Conservation (phyloP, 2,888 invertebrate genomes). For the Hemaris fuciformis region DNA sequence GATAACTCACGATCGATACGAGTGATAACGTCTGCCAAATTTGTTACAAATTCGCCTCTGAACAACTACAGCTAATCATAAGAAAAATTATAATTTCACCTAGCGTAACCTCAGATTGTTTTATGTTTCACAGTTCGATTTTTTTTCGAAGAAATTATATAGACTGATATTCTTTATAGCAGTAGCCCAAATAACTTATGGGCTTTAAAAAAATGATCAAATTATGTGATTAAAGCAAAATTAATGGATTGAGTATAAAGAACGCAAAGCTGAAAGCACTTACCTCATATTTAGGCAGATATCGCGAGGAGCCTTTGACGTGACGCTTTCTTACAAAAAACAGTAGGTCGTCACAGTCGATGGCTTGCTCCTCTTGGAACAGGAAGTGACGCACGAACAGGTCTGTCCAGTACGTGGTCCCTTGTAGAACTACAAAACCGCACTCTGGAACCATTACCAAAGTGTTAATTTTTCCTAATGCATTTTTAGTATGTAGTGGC, state of each 20-base stretch:
- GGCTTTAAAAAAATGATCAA: too few species aligned
- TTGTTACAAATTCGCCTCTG: neutral
- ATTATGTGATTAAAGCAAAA: neutral
- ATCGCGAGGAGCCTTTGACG: slow-evolving; percentile 92
- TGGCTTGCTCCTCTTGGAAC: slow-evolving; percentile 93
- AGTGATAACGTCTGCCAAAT: neutral
- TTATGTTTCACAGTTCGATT: too few species aligned
- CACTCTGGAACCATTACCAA: slow-evolving; percentile 83
- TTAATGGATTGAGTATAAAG: neutral
- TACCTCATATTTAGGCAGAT: slow-evolving; percentile 94
- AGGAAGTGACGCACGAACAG: slow-evolving; percentile 96
- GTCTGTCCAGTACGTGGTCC: slow-evolving; percentile 97
- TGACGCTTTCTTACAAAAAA: slow-evolving; percentile 97
- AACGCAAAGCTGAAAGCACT: slow-evolving; percentile 32
- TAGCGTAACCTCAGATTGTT: too few species aligned
- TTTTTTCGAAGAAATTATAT: too few species aligned
- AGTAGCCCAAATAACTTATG: too few species aligned
- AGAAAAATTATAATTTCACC: too few species aligned
- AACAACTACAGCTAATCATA: too few species aligned
- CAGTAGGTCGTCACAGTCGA: slow-evolving; percentile 95
- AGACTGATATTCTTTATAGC: too few species aligned
- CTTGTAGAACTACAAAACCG: slow-evolving; percentile 95
- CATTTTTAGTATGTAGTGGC: too few species aligned
- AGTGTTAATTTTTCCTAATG: neutral
- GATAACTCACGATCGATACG: neutral